A percentile compares a stretch with the other conserved stretches of the same genome.
Conservation (phyloP, 1,140 invertebrate genomes). For the Cephus cinctus region DNA sequence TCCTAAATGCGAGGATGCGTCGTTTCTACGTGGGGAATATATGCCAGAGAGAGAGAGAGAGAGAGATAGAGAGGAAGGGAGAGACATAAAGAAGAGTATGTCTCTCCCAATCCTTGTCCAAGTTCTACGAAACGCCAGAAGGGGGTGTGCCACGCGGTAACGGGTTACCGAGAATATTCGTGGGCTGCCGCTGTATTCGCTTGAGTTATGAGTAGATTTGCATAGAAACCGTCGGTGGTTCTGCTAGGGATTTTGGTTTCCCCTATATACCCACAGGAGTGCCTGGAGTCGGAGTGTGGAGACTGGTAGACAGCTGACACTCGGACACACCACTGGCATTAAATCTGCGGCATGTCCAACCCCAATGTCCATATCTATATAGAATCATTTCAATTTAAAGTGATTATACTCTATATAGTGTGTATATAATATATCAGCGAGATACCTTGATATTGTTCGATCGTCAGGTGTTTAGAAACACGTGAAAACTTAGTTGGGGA, state of each 20-base stretch:
- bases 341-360: slow-evolving; percentile 32
- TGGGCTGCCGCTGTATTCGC: slow-evolving; percentile 17
- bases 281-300: slow-evolving; percentile 19
- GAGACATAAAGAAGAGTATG: slow-evolving; percentile 17
- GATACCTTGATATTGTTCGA: too few relatives aligned
- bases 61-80: neutral
- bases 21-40: too few relatives aligned
- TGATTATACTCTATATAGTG: too few relatives aligned
- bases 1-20: too few relatives aligned
- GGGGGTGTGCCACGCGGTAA: too few relatives aligned
- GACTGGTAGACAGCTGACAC: slow-evolving; percentile 34
- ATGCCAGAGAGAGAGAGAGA: neutral
- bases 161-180: slow-evolving; percentile 15
- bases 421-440: too few relatives aligned
- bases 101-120: slow-evolving; percentile 8
- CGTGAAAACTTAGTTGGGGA: too few relatives aligned
- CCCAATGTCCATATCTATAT: too few relatives aligned
- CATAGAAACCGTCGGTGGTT: slow-evolving; percentile 39
- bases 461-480: too few relatives aligned
- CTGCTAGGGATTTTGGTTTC: slow-evolving; percentile 35
- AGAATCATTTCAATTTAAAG: too few relatives aligned
- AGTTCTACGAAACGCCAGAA: slow-evolving; percentile 22
- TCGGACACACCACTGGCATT: slow-evolving; percentile 30
- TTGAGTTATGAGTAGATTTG: slow-evolving; percentile 46
- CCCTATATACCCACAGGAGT: too few relatives aligned